A percentile compares a stretch with the other conserved stretches of the same genome.
These are phyloP conservation scores for Nothobranchius furzeri DNA, from an alignment of 2,113 vertebrate genomes.

Conservation along the genomic window DNA sequence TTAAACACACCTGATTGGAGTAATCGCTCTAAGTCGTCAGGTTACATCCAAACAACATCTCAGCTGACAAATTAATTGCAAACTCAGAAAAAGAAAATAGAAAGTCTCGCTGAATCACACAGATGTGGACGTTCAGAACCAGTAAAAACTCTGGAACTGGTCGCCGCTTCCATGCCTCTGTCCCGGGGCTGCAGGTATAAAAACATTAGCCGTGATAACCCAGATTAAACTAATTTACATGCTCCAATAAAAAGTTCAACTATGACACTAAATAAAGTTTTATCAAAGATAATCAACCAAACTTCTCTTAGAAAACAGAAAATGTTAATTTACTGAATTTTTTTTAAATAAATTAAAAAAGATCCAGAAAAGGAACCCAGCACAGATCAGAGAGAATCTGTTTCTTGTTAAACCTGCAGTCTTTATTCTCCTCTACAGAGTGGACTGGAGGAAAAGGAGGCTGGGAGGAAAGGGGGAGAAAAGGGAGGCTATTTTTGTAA, in stretches of 20 bases:
- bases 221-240: no score
- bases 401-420: constrained; percentile 61
- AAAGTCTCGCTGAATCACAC: constrained; percentile 8
- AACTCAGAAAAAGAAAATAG: constrained; percentile 17
- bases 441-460: constrained; percentile 36
- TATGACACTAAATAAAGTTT: not conserved
- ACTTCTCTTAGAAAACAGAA: not conserved
- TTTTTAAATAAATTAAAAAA: constrained; percentile 1
- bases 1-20: constrained; percentile 41
- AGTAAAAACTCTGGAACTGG: not conserved
- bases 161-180: not conserved
- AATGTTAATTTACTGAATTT: constrained; percentile 1
- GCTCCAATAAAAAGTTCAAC: no score
- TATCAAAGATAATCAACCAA: not conserved
- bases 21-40: constrained; percentile 8
- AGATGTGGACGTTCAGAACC: not conserved
- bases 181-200: not conserved
- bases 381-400: constrained; percentile 51
- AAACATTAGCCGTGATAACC: not conserved
- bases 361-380: constrained; percentile 9
- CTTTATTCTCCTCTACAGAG: constrained; percentile 28
- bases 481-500: constrained; percentile 62
- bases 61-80: constrained; percentile 17
- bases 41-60: constrained; percentile 32
- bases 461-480: constrained; percentile 10